A percentile compares a stretch with the other conserved stretches of the same genome.
phyloP scores from a whole-genome alignment of 2,113 vertebrate species.

The Sceloporus undulatus region DNA sequence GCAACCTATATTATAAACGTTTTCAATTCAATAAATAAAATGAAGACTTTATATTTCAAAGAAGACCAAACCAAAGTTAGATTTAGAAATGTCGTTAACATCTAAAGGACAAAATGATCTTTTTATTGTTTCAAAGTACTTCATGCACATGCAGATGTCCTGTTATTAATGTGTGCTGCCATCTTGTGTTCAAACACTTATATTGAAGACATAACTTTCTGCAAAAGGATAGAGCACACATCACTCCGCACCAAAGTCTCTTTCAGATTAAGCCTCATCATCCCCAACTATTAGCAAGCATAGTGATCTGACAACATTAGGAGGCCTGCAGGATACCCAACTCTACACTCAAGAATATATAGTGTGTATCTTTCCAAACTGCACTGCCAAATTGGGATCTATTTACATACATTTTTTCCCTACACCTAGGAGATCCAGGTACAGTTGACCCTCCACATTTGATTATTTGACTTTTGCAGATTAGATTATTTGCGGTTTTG shows the following conservation, averaged over 20 bases:
- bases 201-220: neutral
- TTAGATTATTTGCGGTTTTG: no score
- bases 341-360: neutral
- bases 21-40: neutral
- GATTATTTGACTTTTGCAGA: no score
- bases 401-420: no score
- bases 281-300: no score
- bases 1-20: neutral
- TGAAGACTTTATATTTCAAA: neutral
- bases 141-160: neutral
- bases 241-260: neutral
- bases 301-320: no score
- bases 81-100: neutral
- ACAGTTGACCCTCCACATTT: no score
- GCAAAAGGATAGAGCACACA: neutral
- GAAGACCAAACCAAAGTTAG: neutral
- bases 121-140: neutral
- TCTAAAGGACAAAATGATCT: neutral
- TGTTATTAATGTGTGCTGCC: slow-evolving; percentile 52
- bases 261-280: neutral
- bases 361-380: neutral
- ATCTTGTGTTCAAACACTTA: slow-evolving; percentile 62
- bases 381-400: no score
- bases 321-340: no score
- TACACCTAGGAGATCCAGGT: no score